Percentiles rank a stretch among this genome's conserved stretches.
Conservation (phyloP, 2,113 vertebrate genomes). For the Eubucco bourcierii region DNA sequence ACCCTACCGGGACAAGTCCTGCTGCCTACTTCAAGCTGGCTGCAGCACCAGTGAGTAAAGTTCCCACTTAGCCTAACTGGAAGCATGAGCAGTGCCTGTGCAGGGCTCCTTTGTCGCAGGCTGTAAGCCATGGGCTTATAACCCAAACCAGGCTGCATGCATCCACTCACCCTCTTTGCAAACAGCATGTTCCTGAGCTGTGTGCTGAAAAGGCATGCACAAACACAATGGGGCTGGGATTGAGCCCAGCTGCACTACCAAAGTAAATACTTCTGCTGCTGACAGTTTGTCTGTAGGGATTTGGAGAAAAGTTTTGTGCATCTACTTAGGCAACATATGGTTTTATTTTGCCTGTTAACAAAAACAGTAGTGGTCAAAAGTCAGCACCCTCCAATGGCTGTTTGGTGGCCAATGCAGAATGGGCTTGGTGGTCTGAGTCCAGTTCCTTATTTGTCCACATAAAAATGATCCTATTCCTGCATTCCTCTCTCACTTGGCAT, state of each 20-base stretch:
- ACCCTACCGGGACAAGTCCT: neutral
- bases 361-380: constrained; percentile 73
- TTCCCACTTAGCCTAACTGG: constrained; percentile 40
- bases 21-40: constrained; percentile 47
- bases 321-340: constrained; percentile 68
- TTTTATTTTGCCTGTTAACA: constrained; percentile 67
- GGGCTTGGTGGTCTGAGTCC: constrained; percentile 41
- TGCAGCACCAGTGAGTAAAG: constrained; percentile 57
- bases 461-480: neutral
- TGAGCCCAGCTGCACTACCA: constrained; percentile 71
- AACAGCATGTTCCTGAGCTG: constrained; percentile 65
- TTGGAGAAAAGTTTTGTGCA: constrained; percentile 64
- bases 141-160: constrained; percentile 38
- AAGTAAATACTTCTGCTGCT: constrained; percentile 73
- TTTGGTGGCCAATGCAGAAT: constrained; percentile 28
- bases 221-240: constrained; percentile 71
- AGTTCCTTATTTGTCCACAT: constrained; percentile 30
- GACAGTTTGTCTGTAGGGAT: constrained; percentile 71
- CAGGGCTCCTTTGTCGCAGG: constrained; percentile 44
- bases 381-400: constrained; percentile 65
- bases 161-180: constrained; percentile 65
- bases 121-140: constrained; percentile 65
- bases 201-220: constrained; percentile 70
- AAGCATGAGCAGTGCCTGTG: constrained; percentile 41
- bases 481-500: constrained; percentile 47